These are phyloP conservation scores for Tenebrosternarchus preto DNA, from an alignment of 2,113 vertebrate genomes.

Conservation along the genomic window DNA sequence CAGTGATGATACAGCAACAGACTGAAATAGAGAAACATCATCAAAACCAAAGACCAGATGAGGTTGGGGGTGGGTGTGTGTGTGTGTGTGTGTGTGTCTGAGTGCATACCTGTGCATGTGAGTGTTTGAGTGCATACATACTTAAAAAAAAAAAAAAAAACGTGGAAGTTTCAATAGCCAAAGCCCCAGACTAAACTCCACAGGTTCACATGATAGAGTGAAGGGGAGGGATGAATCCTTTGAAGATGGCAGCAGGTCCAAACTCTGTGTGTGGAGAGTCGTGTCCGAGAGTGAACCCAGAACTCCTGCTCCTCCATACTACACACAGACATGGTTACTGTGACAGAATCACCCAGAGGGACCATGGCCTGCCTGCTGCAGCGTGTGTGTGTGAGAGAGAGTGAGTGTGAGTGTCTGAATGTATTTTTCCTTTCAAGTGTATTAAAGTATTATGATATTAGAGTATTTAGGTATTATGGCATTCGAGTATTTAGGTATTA, in stretches of 20 bases:
- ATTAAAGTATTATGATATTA: too few species aligned
- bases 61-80: constrained; percentile 8
- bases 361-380: background rate
- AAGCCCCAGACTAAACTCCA: constrained; percentile 64
- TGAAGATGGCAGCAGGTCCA: constrained; percentile 59
- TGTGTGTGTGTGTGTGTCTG: background rate
- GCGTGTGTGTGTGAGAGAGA: background rate
- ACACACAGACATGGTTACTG: constrained; percentile 23
- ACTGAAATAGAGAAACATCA: background rate
- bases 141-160: background rate
- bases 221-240: constrained; percentile 58
- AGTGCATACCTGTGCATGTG: background rate
- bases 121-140: background rate
- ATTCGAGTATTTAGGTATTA: too few species aligned
- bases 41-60: background rate
- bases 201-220: constrained; percentile 65
- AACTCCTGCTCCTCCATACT: constrained; percentile 61
- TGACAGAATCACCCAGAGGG: constrained; percentile 51
- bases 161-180: constrained; percentile 21
- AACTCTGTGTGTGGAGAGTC: constrained; percentile 51
- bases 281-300: constrained; percentile 50
- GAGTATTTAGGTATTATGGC: too few species aligned
- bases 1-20: too few species aligned
- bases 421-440: too few species aligned
- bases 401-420: background rate